A percentile compares a stretch with the other conserved stretches of the same genome.
These are phyloP conservation scores for Tachystola acroxantha DNA, from an alignment of 2,888 invertebrate genomes.

Conservation along the genomic window DNA sequence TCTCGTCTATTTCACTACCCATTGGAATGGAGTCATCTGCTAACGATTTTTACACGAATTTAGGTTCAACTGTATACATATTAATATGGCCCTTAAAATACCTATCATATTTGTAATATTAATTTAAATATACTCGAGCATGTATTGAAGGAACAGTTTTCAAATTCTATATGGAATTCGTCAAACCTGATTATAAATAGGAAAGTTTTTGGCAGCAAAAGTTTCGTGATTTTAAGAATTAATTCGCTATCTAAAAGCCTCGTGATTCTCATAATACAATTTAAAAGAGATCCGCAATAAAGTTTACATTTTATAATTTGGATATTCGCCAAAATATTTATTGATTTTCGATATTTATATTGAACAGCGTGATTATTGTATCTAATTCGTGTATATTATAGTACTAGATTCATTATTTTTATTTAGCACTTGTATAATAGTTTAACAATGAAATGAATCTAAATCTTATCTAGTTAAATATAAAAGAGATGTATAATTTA, in stretches of 20 bases:
- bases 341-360: too few species aligned
- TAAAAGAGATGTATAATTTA: too few species aligned
- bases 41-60: too few species aligned
- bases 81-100: conserved; percentile 16
- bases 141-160: background rate
- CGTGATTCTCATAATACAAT: conserved; percentile 5
- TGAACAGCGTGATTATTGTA: too few species aligned
- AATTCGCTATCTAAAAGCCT: conserved; percentile 4
- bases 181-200: background rate
- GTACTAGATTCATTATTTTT: too few species aligned
- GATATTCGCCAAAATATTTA: background rate
- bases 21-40: too few species aligned
- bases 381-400: too few species aligned
- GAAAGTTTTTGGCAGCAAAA: conserved; percentile 7
- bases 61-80: too few species aligned
- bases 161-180: background rate
- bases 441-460: too few species aligned
- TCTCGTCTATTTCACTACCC: too few species aligned
- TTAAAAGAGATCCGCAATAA: conserved; percentile 3
- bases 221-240: background rate
- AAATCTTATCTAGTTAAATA: too few species aligned
- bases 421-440: too few species aligned
- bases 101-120: conserved; percentile 1
- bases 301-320: background rate
- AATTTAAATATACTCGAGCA: background rate